Conservation (phyloP, 53 echinoderm and acorn worm genomes). For the Zoroaster sp. region DNA sequence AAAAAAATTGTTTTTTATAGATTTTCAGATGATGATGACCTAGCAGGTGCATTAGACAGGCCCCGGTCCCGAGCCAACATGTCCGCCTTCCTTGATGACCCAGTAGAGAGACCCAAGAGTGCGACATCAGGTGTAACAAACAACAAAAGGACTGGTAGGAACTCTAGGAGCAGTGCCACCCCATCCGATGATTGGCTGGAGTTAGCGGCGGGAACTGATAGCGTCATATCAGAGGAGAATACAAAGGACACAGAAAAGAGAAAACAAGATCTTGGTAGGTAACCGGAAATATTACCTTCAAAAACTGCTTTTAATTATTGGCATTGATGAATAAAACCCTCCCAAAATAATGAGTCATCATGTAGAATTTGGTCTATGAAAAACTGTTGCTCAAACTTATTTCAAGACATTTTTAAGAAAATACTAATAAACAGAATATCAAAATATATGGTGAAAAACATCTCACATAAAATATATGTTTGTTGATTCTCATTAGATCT, state of each 20-base stretch:
- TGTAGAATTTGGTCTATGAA: no score
- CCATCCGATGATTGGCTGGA: slow-evolving; percentile 55
- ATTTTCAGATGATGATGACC: slow-evolving; percentile 72
- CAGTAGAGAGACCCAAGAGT: slow-evolving; percentile 18
- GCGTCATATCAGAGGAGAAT: neutral
- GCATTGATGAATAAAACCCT: no score
- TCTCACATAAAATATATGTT: no score
- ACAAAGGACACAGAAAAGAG: neutral
- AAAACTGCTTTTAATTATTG: no score
- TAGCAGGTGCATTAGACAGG: slow-evolving; percentile 48
- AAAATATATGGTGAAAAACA: no score
- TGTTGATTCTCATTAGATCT: no score
- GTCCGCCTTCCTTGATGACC: slow-evolving; percentile 19
- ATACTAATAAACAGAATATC: no score
- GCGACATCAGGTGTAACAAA: neutral
- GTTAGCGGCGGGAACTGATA: slow-evolving; percentile 13
- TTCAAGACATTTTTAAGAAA: no score
- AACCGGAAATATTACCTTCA: no score
- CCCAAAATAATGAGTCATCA: no score
- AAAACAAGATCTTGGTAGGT: neutral
- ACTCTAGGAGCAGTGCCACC: slow-evolving; percentile 8
- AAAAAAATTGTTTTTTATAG: slow-evolving; percentile 37
- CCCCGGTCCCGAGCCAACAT: slow-evolving; percentile 60
- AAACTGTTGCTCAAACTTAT: no score
- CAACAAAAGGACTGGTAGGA: slow-evolving; percentile 26